Evolutionary conservation across 1,140 invertebrate genomes (phyloP).

Genomic region (Apis mellifera): Amel_HAv3.1 CM009942.2:8354001-8354500

Average conservation of each 20-base stretch:
- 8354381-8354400: background rate
- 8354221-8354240: too few relatives aligned
- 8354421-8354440: constrained; percentile 13
- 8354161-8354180: too few relatives aligned
- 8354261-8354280: background rate
- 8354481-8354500: background rate
- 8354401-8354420: constrained; percentile 27
- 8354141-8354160: too few relatives aligned
- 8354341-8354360: background rate
- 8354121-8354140: too few relatives aligned
- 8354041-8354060: too few relatives aligned
- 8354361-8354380: background rate
- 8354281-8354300: background rate
- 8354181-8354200: too few relatives aligned
- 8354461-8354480: background rate
- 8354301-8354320: background rate
- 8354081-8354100: too few relatives aligned
- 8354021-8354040: too few relatives aligned
- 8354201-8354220: too few relatives aligned
- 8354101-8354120: too few relatives aligned
- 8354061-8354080: too few relatives aligned
- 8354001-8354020: too few relatives aligned
- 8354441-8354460: constrained; percentile 2
- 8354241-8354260: background rate
- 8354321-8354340: background rate